A percentile compares a stretch with the other conserved stretches of the same genome.
phyloP scores from a whole-genome alignment of 2,797 vertebrate genomes.

The Australoheros facetus region DNA sequence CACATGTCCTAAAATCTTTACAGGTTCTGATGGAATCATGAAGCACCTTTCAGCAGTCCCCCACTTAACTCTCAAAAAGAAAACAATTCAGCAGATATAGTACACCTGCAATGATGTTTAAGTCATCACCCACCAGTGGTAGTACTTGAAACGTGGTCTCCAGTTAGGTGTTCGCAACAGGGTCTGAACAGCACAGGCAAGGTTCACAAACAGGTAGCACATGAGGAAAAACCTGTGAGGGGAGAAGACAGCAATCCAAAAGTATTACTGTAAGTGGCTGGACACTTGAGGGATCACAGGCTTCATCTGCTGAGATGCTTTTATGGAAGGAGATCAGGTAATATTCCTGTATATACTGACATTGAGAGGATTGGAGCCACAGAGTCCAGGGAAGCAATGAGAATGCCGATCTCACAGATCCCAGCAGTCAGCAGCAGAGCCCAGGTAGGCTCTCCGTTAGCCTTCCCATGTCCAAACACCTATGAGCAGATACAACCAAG shows the following conservation, averaged over 20 bases:
- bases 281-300: conserved; percentile 13
- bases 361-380: conserved; percentile 97
- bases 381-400: conserved; percentile 93
- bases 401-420: conserved; percentile 95
- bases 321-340: conserved; percentile 2
- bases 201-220: conserved; percentile 97
- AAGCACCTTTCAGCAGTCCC: not conserved
- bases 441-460: conserved; percentile 97
- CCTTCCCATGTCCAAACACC: conserved; percentile 97
- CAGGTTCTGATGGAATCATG: no score
- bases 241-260: not conserved
- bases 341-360: conserved; percentile 75
- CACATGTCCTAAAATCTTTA: not conserved
- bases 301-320: conserved; percentile 11
- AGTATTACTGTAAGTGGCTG: not conserved
- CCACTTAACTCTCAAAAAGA: not conserved
- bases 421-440: conserved; percentile 90
- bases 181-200: conserved; percentile 95
- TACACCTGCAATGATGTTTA: not conserved
- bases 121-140: conserved; percentile 84
- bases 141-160: conserved; percentile 95
- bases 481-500: conserved; percentile 45
- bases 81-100: not conserved
- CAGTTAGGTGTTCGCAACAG: conserved; percentile 94
- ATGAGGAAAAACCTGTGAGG: conserved; percentile 93